Base-by-base conservation (phyloP, 2,888 invertebrate genomes). In the Brachylomia viminalis region DNA sequence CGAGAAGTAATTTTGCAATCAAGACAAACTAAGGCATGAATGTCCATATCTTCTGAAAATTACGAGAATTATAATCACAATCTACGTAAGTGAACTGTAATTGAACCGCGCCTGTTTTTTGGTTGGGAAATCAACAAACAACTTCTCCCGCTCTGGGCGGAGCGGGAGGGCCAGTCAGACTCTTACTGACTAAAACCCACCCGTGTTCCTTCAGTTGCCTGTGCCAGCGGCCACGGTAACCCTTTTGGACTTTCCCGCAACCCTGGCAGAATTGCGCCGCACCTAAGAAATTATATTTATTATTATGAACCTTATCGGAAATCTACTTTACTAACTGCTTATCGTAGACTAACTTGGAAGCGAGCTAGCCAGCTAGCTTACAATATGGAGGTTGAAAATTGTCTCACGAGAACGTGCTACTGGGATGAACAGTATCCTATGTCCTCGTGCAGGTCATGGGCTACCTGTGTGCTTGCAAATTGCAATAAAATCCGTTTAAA, bases 41-140 rank as follows among this genome's bases (percentile, higher is more conserved):
- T 76, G 30, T 20, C 20, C 75, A 59, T 76, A 76, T 76, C 58
- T 76, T 30, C 49, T 76, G 30, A 17, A 67, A 59, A 52, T 67
- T 45, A 76, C 15, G 49, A 76, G 58, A 45, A 23, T 27, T 17
- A 42, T 27, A 76, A 52, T 76, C 11, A 23, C 8, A 42, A 75
- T 58, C 20, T 33, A 59, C 8, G 0, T 45, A 30, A n/a, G 1
- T 38, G 1, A 47, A 47, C 13, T 23, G 17, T 75, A 56, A 64
- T 64, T 75, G 75, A 75, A 75, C 30, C 30, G 64, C 38, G 15
- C 38, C 38, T 38, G n/a, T n/a, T n/a, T n/a, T n/a, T n/a, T n/a
- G n/a, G n/a, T n/a, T n/a, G n/a, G n/a, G n/a, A n/a, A n/a, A n/a
- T n/a, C n/a, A n/a, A n/a, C n/a, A n/a, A n/a, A n/a, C n/a, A n/a